Conservation (phyloP, 2,113 vertebrate species). For the Nestor notabilis region DNA sequence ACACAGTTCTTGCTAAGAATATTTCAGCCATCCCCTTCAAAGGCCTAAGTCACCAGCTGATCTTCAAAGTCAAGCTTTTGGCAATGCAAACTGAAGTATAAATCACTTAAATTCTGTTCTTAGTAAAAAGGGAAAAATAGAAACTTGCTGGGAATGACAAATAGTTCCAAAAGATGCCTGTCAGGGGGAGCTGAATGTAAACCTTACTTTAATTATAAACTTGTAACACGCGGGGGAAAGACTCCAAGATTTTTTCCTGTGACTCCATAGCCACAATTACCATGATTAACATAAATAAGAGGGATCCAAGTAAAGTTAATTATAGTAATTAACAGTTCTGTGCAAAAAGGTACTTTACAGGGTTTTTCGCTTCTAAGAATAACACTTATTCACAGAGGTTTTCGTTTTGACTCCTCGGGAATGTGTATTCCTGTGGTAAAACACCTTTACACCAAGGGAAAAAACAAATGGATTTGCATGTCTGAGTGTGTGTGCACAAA, state of each 20-base stretch:
- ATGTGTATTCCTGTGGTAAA: constrained; percentile 5
- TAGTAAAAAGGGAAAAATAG: neutral
- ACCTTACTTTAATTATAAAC: neutral
- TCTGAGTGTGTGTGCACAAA: neutral
- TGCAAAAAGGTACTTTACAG: neutral
- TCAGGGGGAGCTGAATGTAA: neutral
- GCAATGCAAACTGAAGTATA: neutral
- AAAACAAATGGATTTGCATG: neutral
- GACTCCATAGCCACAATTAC: constrained; percentile 16
- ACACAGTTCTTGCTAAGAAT: neutral
- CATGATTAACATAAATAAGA: constrained; percentile 34
- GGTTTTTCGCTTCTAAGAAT: neutral
- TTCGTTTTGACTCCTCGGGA: neutral
- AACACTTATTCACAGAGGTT: neutral
- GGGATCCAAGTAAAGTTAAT: constrained; percentile 43
- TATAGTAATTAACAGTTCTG: constrained; percentile 30
- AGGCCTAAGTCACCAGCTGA: neutral
- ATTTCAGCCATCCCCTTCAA: neutral
- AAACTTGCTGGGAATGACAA: neutral
- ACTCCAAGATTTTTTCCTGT: neutral
- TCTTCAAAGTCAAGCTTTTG: constrained; percentile 30
- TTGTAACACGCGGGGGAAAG: neutral
- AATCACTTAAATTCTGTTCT: constrained; percentile 18
- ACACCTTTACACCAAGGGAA: neutral
- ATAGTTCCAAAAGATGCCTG: neutral